Base-by-base conservation (phyloP, 2,888 invertebrate genomes). In the Polydrusus pterygomalis region DNA sequence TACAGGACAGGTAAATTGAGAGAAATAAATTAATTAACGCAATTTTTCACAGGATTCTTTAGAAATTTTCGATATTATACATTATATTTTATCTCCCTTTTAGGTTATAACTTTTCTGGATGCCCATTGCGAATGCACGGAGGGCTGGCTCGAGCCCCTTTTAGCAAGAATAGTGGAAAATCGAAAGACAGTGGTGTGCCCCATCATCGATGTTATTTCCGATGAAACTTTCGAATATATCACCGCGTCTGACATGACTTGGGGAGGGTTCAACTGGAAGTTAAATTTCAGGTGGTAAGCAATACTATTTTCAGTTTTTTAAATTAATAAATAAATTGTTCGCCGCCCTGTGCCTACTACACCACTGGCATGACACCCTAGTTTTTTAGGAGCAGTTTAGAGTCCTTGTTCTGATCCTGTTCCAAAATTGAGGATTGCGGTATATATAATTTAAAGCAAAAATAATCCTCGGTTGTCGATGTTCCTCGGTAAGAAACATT, bases 261-360 rank as follows among this genome's bases (percentile, higher is more conserved):
- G 99, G 98, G 99, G 99, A 78, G 99, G 99, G 25, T 99, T 99
- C 89, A 99, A 99, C 89, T 99, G 99, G 99, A 98, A 98, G 88
- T 91, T 99, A 69, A 99, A 99, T 89, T 99, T 99, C 89, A 93
- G 99, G 90, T 98, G 98, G 98, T 96, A 88, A 90, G 90, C 60
- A 40, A 15, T 11, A 13, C 17, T 30, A 30, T 30, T 30, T 30
- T 30, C 30, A 30, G 7, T 30, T 7, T 30, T 30, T 2, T 30
- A 30, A 7, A 30, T 30, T 30, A 30, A 30, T 6, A 30, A 30
- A n/a, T n/a, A n/a, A n/a, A n/a, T n/a, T n/a, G n/a, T n/a, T n/a
- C n/a, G n/a, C n/a, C n/a, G n/a, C n/a, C n/a, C n/a, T n/a, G n/a
- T n/a, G n/a, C n/a, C n/a, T n/a, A n/a, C n/a, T n/a, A n/a, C n/a